phyloP scores from a whole-genome alignment of 2,113 vertebrate species.

The Hippocampus zosterae region DNA sequence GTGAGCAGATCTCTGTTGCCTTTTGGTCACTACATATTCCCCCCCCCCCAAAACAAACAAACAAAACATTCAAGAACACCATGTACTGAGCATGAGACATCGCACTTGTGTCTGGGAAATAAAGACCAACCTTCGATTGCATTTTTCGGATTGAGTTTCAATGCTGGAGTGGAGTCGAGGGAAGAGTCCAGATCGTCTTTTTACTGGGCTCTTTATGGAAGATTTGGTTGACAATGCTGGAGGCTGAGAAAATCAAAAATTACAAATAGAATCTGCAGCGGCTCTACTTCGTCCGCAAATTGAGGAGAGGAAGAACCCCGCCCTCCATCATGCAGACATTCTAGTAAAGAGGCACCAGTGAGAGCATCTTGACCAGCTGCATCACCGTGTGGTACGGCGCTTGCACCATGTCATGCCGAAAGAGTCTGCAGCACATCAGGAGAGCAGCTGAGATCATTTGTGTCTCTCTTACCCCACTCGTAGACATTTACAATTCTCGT shows the following conservation, averaged over 20 bases:
- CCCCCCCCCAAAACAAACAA: neutral
- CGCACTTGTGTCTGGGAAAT: neutral
- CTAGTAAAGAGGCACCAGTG: no score
- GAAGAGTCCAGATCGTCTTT: slow-evolving; percentile 90
- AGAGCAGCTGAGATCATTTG: no score
- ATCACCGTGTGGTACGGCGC: no score
- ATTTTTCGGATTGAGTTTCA: slow-evolving; percentile 78
- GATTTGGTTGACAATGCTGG: slow-evolving; percentile 78
- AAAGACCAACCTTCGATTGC: slow-evolving; percentile 73
- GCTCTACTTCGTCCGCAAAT: no score
- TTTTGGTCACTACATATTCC: slow-evolving; percentile 76
- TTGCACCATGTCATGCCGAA: no score
- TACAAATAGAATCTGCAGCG: neutral
- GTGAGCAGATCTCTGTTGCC: slow-evolving; percentile 75
- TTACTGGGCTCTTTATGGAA: slow-evolving; percentile 91
- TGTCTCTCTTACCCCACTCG: no score
- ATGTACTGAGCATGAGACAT: neutral
- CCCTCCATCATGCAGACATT: no score
- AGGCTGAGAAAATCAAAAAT: slow-evolving; percentile 71
- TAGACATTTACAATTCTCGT: no score
- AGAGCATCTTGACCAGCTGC: no score
- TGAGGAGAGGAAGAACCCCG: no score
- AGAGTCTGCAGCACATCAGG: no score
- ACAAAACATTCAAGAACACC: neutral
- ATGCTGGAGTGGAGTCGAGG: slow-evolving; percentile 89